Evolutionary conservation across 2,113 vertebrate species (phyloP).

Genomic region (Callaeas wilsoni): DNA sequence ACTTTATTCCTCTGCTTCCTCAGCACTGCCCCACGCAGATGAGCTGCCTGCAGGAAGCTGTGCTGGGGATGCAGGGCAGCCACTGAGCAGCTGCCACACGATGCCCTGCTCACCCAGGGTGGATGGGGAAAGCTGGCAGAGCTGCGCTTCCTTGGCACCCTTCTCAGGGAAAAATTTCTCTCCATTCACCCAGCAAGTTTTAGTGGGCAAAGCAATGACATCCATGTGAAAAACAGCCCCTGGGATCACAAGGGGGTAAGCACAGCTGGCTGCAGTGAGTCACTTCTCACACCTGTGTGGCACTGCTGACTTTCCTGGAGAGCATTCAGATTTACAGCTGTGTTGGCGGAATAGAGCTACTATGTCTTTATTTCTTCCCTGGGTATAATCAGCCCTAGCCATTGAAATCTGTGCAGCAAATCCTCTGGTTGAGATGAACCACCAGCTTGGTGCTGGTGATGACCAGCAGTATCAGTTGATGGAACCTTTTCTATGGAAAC

Average conservation of each 20-base stretch:
- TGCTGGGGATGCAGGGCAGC: accelerated
- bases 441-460: not conserved
- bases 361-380: not conserved
- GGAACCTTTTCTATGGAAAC: not conserved
- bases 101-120: not conserved
- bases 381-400: accelerated
- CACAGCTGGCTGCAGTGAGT: not conserved
- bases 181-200: not conserved
- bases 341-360: not conserved
- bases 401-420: not conserved
- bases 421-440: not conserved
- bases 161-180: not conserved
- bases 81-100: accelerated
- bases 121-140: accelerated
- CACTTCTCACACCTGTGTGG: not conserved
- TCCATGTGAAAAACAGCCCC: accelerated
- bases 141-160: accelerated
- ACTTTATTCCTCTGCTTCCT: not conserved
- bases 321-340: not conserved
- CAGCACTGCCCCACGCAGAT: accelerated
- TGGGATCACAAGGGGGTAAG: not conserved
- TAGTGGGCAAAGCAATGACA: not conserved
- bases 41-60: not conserved
- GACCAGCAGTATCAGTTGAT: not conserved
- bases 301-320: not conserved